Evolutionary conservation across 2,888 invertebrate species (phyloP).

Genomic region (Gymnoscelis rufifasciata): DNA sequence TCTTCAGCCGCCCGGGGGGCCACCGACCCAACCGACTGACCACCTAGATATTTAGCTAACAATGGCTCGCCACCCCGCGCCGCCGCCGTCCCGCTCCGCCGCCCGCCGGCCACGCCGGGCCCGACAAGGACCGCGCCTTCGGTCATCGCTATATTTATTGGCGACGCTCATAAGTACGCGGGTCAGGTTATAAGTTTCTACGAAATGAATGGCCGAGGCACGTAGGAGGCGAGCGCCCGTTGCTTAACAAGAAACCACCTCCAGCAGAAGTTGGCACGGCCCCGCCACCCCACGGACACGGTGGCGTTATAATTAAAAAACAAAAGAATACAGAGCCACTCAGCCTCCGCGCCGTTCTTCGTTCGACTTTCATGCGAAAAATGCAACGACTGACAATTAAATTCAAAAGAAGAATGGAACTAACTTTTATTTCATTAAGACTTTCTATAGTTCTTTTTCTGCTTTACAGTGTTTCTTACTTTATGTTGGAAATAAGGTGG

Average conservation of each 20-base stretch:
- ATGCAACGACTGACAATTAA: constrained; percentile 64
- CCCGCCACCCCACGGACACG: constrained; percentile 54
- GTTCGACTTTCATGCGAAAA: constrained; percentile 66
- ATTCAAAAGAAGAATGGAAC: constrained; percentile 39
- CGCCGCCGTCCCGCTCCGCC: constrained; percentile 57
- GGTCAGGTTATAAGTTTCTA: constrained; percentile 78
- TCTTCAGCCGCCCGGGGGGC: constrained; percentile 32
- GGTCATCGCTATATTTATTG: constrained; percentile 79
- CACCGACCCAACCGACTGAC: constrained; percentile 69
- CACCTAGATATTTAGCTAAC: constrained; percentile 79
- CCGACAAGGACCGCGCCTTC: constrained; percentile 66
- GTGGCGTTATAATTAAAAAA: constrained; percentile 77
- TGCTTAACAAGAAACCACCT: constrained; percentile 74
- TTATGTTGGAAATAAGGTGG: not conserved
- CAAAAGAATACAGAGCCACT: constrained; percentile 77
- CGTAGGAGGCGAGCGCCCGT: constrained; percentile 67
- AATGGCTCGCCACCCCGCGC: constrained; percentile 66
- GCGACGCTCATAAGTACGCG: constrained; percentile 79
- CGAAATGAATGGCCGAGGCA: constrained; percentile 77
- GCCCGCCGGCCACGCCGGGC: constrained; percentile 30
- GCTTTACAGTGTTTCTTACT: constrained; percentile 2
- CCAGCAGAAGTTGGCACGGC: constrained; percentile 65
- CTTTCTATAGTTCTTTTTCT: constrained; percentile 15
- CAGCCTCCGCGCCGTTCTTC: constrained; percentile 65
- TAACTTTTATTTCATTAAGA: constrained; percentile 21